A percentile compares a stretch with the other conserved stretches of the same genome.
Evolutionary conservation across 2,888 invertebrate species (phyloP).

Genomic region (Coelinius sp.): DNA sequence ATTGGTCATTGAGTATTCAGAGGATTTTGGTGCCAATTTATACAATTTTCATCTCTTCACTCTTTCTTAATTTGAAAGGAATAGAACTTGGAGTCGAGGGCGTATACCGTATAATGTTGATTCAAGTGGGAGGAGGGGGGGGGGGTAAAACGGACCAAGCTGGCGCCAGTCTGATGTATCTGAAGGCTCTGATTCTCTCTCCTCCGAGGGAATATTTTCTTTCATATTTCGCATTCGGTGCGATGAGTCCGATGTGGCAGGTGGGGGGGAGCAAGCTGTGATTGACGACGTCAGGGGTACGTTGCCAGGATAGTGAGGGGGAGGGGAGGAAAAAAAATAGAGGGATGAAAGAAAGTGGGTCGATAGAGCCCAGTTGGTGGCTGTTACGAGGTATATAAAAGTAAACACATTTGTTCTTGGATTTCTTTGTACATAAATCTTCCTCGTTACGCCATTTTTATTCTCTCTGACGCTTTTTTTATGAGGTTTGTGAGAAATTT

Average conservation of each 20-base stretch:
- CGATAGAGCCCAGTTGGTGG: conserved; percentile 17
- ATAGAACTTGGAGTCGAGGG: background rate
- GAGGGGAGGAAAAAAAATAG: background rate
- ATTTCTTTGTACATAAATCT: conserved; percentile 18
- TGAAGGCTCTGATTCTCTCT: background rate
- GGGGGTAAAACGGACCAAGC: background rate
- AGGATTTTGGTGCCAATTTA: background rate
- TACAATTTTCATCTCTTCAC: no score
- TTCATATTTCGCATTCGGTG: background rate
- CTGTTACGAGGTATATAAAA: background rate
- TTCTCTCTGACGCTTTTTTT: background rate
- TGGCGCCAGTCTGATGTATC: background rate
- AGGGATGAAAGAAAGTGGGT: background rate
- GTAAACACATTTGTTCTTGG: conserved; percentile 18
- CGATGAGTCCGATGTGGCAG: conserved; percentile 10
- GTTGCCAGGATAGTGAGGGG: conserved; percentile 3
- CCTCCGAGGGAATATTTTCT: background rate
- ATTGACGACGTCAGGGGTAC: conserved; percentile 13
- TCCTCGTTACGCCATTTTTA: conserved; percentile 13
- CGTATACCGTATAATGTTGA: background rate
- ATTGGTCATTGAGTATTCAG: background rate
- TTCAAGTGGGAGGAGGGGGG: background rate
- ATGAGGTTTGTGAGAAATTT: background rate
- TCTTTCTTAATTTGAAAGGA: no score
- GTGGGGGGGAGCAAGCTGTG: background rate